phyloP scores from a whole-genome alignment of 1,140 invertebrate genomes.

The Papilio machaon region DNA sequence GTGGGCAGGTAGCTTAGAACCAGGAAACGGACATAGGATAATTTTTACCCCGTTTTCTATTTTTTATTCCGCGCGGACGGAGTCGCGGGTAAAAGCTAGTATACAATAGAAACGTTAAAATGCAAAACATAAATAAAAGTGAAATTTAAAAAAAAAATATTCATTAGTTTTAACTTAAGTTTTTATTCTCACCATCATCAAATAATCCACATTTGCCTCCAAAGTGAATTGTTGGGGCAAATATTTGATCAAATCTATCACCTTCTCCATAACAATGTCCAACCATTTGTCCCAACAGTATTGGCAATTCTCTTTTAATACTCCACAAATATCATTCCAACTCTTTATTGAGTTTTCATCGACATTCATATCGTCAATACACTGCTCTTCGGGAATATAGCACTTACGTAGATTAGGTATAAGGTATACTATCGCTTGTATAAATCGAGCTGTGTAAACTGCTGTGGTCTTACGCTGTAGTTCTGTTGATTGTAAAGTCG shows the following conservation, averaged over 20 bases:
- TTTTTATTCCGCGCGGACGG: too few relatives aligned
- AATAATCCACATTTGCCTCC: constrained; percentile 78
- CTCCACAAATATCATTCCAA: constrained; percentile 85
- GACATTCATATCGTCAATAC: constrained; percentile 47
- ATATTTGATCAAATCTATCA: constrained; percentile 62
- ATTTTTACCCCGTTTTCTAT: too few relatives aligned
- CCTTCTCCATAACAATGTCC: constrained; percentile 74
- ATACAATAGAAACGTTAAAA: too few relatives aligned
- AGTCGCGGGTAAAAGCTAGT: too few relatives aligned
- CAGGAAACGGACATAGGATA: too few relatives aligned
- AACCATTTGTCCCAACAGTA: constrained; percentile 86
- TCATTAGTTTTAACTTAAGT: background rate
- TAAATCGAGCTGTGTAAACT: constrained; percentile 82
- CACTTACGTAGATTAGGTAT: constrained; percentile 86
- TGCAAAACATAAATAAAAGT: too few relatives aligned
- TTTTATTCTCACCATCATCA: constrained; percentile 76
- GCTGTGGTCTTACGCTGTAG: constrained; percentile 70
- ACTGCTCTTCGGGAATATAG: constrained; percentile 81
- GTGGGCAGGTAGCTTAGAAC: too few relatives aligned
- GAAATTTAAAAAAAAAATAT: too few relatives aligned
- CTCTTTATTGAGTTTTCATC: constrained; percentile 71
- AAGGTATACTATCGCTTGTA: constrained; percentile 84
- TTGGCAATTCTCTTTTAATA: constrained; percentile 83
- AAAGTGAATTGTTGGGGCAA: constrained; percentile 76
- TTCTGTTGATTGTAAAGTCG: constrained; percentile 65